phyloP scores from a whole-genome alignment of 2,113 vertebrate genomes.

The Jaculus jaculus region DNA sequence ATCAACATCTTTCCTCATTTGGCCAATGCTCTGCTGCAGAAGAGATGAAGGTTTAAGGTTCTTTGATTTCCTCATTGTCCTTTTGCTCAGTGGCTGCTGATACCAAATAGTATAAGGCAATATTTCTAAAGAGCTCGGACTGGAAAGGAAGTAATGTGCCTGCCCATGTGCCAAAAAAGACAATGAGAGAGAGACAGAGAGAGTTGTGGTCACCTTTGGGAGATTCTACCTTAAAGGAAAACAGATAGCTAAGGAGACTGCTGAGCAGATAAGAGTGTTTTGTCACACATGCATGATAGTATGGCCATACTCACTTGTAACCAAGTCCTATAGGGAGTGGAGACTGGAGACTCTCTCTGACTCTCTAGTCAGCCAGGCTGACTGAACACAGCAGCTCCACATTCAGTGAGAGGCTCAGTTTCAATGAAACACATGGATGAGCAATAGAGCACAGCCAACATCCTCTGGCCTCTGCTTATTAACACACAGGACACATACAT shows the following conservation, averaged over 20 bases:
- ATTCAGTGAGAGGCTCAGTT: no score
- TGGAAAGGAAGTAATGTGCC: not conserved
- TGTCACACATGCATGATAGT: no score
- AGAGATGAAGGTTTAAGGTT: not conserved
- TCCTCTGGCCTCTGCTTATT: no score
- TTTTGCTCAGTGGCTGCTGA: conserved; percentile 28
- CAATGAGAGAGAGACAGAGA: not conserved
- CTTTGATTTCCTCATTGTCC: not conserved
- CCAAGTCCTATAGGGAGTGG: no score
- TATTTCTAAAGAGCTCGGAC: not conserved
- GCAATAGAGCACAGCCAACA: no score
- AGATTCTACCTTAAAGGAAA: conserved; percentile 46
- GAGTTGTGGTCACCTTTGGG: conserved; percentile 23
- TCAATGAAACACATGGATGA: no score
- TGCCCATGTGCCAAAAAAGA: not conserved
- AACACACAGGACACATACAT: no score
- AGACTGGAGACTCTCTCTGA: no score
- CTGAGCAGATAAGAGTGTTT: no score
- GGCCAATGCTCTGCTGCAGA: not conserved
- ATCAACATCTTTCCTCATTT: not conserved
- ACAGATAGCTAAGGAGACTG: not conserved
- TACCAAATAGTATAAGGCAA: not conserved
- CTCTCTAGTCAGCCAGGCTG: no score
- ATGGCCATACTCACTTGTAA: no score
- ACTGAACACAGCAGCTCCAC: no score